Evolutionary conservation across 2,888 invertebrate genomes (phyloP).

Genomic region (Norana najaformis): DNA sequence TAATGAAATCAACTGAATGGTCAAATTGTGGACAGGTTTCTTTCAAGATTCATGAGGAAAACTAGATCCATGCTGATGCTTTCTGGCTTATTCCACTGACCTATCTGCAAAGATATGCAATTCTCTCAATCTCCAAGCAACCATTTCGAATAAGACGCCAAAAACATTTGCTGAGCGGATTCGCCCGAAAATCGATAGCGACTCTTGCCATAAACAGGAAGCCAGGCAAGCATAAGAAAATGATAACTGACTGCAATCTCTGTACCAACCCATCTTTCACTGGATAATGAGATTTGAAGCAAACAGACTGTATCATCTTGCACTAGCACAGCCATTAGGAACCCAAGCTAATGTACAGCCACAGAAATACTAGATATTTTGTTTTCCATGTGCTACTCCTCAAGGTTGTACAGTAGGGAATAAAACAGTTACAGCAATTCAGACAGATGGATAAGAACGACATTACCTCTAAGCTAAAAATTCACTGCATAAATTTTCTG

Average conservation of each 20-base stretch:
- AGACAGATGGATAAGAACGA: neutral
- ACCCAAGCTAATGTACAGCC: neutral
- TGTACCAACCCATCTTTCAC: neutral
- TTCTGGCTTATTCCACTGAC: neutral
- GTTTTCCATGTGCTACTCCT: neutral
- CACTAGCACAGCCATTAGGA: too few species aligned
- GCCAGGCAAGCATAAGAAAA: neutral
- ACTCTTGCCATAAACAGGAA: neutral
- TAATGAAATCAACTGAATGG: neutral
- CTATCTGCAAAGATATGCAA: neutral
- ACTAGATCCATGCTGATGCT: neutral
- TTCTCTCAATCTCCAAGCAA: neutral
- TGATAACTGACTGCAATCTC: neutral
- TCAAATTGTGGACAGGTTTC: neutral
- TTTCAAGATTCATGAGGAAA: neutral
- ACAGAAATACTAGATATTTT: neutral
- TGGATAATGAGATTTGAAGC: too few species aligned
- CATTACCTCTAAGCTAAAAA: neutral
- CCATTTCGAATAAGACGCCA: neutral
- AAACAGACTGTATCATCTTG: too few species aligned
- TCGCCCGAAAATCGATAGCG: neutral
- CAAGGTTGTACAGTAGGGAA: neutral
- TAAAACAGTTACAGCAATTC: neutral
- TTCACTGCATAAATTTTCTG: neutral
- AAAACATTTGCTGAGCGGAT: neutral